Evolutionary conservation across 2,888 invertebrate genomes (phyloP).

Genomic region (Anthoptus insignis): DNA sequence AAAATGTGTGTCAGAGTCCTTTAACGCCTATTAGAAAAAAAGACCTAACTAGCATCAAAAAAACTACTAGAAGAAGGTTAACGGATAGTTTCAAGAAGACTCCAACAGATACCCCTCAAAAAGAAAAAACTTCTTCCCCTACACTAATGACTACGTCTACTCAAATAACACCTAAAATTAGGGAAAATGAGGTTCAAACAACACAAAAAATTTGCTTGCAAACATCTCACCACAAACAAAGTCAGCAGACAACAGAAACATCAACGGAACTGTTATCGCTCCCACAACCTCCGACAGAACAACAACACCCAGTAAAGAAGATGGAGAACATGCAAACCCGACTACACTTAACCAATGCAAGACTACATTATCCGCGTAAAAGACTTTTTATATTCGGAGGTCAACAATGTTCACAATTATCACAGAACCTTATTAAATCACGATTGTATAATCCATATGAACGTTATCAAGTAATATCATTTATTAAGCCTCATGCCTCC

Average conservation of each 20-base stretch:
- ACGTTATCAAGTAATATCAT: not conserved
- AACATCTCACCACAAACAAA: no score
- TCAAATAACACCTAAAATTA: not conserved
- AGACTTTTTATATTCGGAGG: conserved; percentile 3
- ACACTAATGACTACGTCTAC: not conserved
- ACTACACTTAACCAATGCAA: not conserved
- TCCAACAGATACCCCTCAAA: not conserved
- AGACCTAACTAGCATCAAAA: not conserved
- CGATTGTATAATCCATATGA: not conserved
- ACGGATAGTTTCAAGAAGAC: not conserved
- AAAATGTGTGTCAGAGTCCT: not conserved
- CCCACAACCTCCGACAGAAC: not conserved
- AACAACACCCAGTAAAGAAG: not conserved
- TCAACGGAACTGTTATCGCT: no score
- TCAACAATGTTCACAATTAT: not conserved
- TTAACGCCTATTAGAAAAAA: not conserved
- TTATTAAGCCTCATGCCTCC: not conserved
- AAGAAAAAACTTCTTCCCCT: no score
- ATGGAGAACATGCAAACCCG: not conserved
- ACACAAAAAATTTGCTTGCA: no score
- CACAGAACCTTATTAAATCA: not conserved
- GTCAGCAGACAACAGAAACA: no score
- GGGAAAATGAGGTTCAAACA: no score
- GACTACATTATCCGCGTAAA: not conserved
- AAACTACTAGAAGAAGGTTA: not conserved